Evolutionary conservation across 2,797 vertebrate genomes (phyloP), one percentile per base, ranked within the genome.

Genomic region (Melanogrammus aeglefinus): DNA sequence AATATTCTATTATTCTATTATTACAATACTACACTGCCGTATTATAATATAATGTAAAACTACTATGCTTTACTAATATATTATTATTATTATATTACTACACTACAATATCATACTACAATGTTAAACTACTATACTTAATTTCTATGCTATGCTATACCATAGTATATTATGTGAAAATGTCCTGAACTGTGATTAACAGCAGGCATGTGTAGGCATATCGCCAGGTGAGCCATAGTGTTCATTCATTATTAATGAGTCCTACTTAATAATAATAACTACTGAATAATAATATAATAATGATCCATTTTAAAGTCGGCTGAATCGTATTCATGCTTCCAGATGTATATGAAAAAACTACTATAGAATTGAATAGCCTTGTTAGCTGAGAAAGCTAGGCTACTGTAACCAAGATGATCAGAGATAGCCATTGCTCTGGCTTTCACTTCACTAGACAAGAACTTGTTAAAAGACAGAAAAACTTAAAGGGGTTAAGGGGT

Each of bases 261-360:
- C 27, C 63, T 69, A 69, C 24, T 69, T 69, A 69, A 69, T 69
- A 69, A 69, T 69, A 27, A 69, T 69, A 27, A 24, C 63, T 69
- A 69, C 63, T 69, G 24, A 69, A 69, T 27, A 69, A 69, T 69
- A 27, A 69, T 3, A 69, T 27, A 69, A 27, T 69, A 69, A 69
- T 69, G n/a, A 69, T 69, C 9, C 63, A 57, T 57, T 57, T 57
- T 51, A 21, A 51, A n/a, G 51, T 57, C 18, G 41, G 41, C 41
- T 44, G 47, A 63, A 13, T 24, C 21, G 1, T 69, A 27, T 27
- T 10, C 63, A 27, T 69, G 24, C 63, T 27, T 63, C 57, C 24
- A 63, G 57, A 63, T 24, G 57, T n/a, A 24, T n/a, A 10, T 63
- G 57, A 21, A n/a, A 63, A 63, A 31, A 31, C 31, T 31, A 10